Base-by-base conservation (phyloP, 2,797 vertebrate species). In the Labroides dimidiatus region DNA sequence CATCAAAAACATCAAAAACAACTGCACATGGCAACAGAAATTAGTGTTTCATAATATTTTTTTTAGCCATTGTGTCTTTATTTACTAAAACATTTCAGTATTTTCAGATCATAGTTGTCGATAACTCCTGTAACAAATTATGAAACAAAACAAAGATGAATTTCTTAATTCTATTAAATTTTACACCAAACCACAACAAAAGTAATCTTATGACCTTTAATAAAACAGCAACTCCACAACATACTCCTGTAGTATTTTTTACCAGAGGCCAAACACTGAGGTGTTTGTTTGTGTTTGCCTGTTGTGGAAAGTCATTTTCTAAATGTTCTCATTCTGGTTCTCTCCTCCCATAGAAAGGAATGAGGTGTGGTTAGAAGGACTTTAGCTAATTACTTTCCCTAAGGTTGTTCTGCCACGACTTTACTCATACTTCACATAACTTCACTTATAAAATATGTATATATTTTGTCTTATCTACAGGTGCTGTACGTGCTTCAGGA, bases 401-500 rank as follows among this genome's bases (percentile, higher is more conserved):
- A 14, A 37, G 50, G 50, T 60, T 10, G 45, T 48, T 47, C 3
- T 63, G 54, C 39, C 8, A 36, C 68, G 50, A 64, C 30, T 52
- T 51, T 6, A 36, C 19, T 61, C 19, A 65, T 12, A 19, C 0
- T 1, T 54, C 24, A 69, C 2, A 44, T 54, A 21, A 37, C 17
- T 59, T 33, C 30, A 6, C 20, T 42, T 42, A 12, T 20, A 52
- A 33, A n/a, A n/a, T n/a, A n/a, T n/a, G 20, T 10, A 19, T 0
- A 51, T 6, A 7, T 14, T 45, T 36, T 75, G 16, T 77, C 44
- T 64, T 39, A 6, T 77, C 41, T 81, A 45, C 84, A 94, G 91
- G 80, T 93, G 30, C 58, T 57, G 0, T 93, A 94, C 0, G 69
- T 95, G 64, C 73, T 94, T 47, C 90, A 89, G 63, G 91, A 95